Evolutionary conservation across 2,113 vertebrate species (phyloP).

Genomic region (Gallinago paraguaiae): DNA sequence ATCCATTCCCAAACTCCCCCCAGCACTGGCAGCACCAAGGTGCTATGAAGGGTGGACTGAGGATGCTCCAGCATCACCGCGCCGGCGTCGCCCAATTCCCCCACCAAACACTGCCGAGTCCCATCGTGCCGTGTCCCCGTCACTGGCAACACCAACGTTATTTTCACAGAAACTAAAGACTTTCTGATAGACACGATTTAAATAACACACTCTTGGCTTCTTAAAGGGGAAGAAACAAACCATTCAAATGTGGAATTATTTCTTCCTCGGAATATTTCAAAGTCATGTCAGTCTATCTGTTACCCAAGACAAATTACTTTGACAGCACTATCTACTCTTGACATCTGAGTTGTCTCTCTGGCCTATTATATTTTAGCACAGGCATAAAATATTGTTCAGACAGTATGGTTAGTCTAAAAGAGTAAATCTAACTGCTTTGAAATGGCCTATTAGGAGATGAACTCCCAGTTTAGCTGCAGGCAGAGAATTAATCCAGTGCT

Average conservation of each 20-base stretch:
- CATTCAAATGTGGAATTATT: constrained; percentile 45
- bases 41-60: background rate
- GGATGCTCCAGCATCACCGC: background rate
- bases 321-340: constrained; percentile 72
- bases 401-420: constrained; percentile 69
- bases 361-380: constrained; percentile 70
- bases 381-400: constrained; percentile 75
- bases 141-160: background rate
- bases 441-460: constrained; percentile 70
- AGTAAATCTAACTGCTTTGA: constrained; percentile 73
- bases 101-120: background rate
- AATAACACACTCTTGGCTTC: background rate
- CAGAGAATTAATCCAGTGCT: constrained; percentile 64
- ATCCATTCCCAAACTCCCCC: background rate
- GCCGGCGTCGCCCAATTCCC: fast-evolving
- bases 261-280: constrained; percentile 65
- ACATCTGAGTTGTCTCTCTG: constrained; percentile 69
- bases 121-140: background rate
- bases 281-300: constrained; percentile 65
- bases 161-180: constrained; percentile 42
- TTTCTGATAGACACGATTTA: background rate
- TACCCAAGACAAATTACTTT: constrained; percentile 73
- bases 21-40: background rate
- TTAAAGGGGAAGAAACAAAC: constrained; percentile 48
- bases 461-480: constrained; percentile 67